A percentile compares a stretch with the other conserved stretches of the same genome.
Conservation (phyloP, 2,888 invertebrate species). For the Heterodera filipjevi region DNA sequence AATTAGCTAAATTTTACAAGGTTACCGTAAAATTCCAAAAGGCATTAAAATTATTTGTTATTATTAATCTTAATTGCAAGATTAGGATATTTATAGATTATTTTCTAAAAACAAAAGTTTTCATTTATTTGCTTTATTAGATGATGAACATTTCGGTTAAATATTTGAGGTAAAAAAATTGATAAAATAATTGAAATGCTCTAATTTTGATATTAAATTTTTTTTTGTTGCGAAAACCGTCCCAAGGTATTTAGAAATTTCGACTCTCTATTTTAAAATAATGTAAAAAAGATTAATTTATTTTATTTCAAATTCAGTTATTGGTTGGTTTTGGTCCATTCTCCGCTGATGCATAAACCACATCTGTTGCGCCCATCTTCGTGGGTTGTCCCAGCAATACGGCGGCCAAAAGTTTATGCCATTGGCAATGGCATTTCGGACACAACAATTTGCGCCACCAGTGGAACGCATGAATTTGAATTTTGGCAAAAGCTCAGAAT, state of each 20-base stretch:
- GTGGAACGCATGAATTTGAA: slow-evolving; percentile 7
- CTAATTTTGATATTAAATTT: not conserved
- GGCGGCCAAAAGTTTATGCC: not conserved
- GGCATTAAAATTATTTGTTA: no score
- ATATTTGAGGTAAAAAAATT: no score
- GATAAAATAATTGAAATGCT: no score
- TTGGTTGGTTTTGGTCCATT: slow-evolving; percentile 35
- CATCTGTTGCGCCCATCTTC: slow-evolving; percentile 28
- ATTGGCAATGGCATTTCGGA: not conserved
- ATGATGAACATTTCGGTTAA: no score
- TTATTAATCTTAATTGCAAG: no score
- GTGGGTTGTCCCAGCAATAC: slow-evolving; percentile 39
- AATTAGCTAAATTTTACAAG: not conserved
- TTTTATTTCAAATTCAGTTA: slow-evolving; percentile 34
- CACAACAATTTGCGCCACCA: not conserved
- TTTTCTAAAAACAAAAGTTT: no score
- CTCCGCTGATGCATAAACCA: slow-evolving; percentile 32
- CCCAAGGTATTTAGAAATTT: no score
- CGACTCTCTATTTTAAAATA: no score
- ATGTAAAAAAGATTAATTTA: slow-evolving; percentile 28
- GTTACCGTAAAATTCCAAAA: no score
- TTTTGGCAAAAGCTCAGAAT: slow-evolving; percentile 20
- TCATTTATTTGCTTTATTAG: no score
- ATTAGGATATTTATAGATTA: no score
- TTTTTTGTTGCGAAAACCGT: no score